Conservation (phyloP, 2,797 vertebrate species). For the Darevskia nairensis region DNA sequence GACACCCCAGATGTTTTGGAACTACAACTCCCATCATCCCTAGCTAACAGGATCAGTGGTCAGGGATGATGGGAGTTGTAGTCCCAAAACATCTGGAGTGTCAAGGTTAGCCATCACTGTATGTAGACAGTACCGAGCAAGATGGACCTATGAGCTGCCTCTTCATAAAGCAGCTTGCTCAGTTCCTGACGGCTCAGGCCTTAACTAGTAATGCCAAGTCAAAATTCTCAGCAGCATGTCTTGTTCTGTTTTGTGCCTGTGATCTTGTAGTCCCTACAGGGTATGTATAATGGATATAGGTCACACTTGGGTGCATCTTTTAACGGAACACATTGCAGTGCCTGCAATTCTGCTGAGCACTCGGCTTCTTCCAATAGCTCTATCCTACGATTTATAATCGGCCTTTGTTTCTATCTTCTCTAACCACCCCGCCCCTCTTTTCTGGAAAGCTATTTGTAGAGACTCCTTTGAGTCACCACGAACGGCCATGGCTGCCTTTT, state of each 20-base stretch:
- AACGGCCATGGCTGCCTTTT: background rate
- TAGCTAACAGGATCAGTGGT: too few species aligned
- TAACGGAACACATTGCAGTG: background rate
- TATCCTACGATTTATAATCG: background rate
- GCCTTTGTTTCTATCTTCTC: background rate
- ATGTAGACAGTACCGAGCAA: too few species aligned
- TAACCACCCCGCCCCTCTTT: background rate
- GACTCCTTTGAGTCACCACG: background rate
- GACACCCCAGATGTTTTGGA: too few species aligned
- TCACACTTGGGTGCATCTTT: background rate
- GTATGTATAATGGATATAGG: slow-evolving; percentile 7
- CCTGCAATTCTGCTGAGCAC: background rate
- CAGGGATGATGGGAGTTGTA: too few species aligned
- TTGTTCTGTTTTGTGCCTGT: background rate
- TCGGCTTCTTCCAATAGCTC: background rate
- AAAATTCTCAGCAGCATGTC: background rate
- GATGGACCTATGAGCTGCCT: too few species aligned
- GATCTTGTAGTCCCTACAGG: slow-evolving; percentile 10
- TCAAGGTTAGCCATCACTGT: too few species aligned
- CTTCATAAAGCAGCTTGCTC: too few species aligned
- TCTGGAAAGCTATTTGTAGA: background rate
- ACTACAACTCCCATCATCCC: too few species aligned
- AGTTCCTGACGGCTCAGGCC: too few species aligned
- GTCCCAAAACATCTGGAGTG: too few species aligned
- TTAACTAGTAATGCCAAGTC: background rate